Evolutionary conservation across 1,140 invertebrate genomes (phyloP), one percentile per base, ranked within the genome.

Genomic region (Neodiprion virginianus): DNA sequence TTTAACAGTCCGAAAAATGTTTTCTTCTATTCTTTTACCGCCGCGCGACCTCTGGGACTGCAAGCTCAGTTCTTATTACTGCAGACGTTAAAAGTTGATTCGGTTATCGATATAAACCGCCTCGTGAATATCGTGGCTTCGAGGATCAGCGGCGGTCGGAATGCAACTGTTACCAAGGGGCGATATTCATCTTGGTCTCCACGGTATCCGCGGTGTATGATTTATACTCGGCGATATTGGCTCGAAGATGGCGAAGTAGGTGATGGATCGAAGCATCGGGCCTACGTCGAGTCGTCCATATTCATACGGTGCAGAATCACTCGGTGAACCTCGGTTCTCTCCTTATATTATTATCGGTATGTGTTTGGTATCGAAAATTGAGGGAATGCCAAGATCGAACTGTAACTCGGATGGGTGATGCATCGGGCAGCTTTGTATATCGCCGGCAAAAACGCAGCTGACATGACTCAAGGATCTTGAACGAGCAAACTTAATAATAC

Each of bases 211-310:
- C 28, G 28, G 80, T 76, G 50, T 74, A 78, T 81, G 81, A 82
- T 82, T 82, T 82, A 82, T 82, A 82, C 68, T 72, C 77, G 53
- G 49, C 75, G 75, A 82, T 82, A 82, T 82, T 82, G 81, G 81
- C 75, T 82, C 74, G 79, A 80, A 82, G 79, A 81, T 82, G 76
- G 79, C 78, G 78, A 78, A 74, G 75, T 70, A 67, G 28, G 69
- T 82, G 81, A 82, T 80, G 74, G 78, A 82, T 82, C 74, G 79
- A 69, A 73, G 72, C 73, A 48, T 48, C 49, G 48, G 69, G 48
- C 73, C 75, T 73, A 77, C 77, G 79, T 71, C 72, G 67, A 68
- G 77, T 77, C 72, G 72, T 71, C 75, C 74, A 76, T 74, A 71
- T 76, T 75, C 72, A 40, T 77, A 73, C 67, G 73, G 49, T 73